Conservation (phyloP, 1,140 invertebrate genomes). For the Cotesia typhae region DNA sequence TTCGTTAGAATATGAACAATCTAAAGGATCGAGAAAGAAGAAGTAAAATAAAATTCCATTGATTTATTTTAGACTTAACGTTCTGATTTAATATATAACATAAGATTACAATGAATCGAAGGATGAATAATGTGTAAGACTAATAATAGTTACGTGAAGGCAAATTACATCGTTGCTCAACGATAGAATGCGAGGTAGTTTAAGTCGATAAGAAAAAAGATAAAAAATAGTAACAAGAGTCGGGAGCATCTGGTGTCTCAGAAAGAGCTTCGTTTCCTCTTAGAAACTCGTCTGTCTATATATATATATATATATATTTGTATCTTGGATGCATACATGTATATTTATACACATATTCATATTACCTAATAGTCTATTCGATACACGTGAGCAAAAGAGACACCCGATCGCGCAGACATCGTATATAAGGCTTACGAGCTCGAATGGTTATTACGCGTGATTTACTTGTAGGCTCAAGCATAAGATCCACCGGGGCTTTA, state of each 20-base stretch:
- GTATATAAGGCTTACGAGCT: conserved; percentile 49
- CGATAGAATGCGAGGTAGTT: conserved; percentile 4
- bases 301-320: too few species aligned
- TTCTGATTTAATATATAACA: too few species aligned
- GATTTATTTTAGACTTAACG: too few species aligned
- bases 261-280: background rate
- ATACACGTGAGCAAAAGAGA: conserved; percentile 25
- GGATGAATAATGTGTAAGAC: conserved; percentile 16
- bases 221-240: background rate
- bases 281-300: background rate
- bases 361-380: conserved; percentile 6
- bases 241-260: conserved; percentile 18
- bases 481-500: conserved; percentile 26
- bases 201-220: background rate
- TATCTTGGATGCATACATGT: background rate
- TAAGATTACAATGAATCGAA: background rate
- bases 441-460: conserved; percentile 50
- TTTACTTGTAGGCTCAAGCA: conserved; percentile 42
- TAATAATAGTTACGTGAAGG: background rate
- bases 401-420: conserved; percentile 39
- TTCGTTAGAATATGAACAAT: too few species aligned
- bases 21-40: too few species aligned
- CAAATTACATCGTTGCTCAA: conserved; percentile 19
- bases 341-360: conserved; percentile 1
- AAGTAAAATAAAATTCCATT: too few species aligned